These are phyloP conservation scores for Psittacara wagleri DNA, from an alignment of 2,113 vertebrate genomes.

Conservation along the genomic window DNA sequence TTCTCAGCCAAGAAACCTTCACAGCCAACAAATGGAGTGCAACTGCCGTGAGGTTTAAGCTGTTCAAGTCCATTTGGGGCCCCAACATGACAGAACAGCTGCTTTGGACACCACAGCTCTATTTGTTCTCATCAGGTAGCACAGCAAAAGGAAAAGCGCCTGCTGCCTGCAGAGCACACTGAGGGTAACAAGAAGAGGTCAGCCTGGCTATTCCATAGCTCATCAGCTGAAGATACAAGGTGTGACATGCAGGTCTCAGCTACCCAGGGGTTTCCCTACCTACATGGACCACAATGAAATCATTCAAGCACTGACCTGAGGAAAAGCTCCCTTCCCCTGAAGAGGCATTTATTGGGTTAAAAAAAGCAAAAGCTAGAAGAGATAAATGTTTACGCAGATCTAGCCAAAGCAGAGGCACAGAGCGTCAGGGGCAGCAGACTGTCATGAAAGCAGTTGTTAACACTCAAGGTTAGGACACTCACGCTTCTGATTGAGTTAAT, in stretches of 20 bases:
- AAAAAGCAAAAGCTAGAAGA: neutral
- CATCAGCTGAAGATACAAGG: neutral
- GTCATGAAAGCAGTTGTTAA: conserved; percentile 8
- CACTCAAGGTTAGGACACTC: conserved; percentile 73
- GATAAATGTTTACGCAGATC: neutral
- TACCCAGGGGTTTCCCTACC: neutral
- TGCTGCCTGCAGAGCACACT: neutral
- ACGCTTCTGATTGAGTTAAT: conserved; percentile 85
- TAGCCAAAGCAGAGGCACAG: conserved; percentile 16
- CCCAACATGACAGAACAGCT: neutral
- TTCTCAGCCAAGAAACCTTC: neutral
- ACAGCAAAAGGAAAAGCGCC: neutral
- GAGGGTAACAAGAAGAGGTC: neutral
- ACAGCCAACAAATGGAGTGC: neutral
- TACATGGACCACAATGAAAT: neutral
- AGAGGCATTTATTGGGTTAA: neutral
- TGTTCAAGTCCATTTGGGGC: neutral
- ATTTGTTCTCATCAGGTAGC: neutral
- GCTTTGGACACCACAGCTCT: neutral
- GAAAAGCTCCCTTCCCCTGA: neutral
- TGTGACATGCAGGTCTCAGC: neutral
- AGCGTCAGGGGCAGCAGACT: neutral
- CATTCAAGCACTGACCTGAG: neutral
- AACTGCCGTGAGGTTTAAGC: neutral
- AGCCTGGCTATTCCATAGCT: neutral